Evolutionary conservation across 2,888 invertebrate genomes (phyloP).

Genomic region (Lutraria lutraria): DNA sequence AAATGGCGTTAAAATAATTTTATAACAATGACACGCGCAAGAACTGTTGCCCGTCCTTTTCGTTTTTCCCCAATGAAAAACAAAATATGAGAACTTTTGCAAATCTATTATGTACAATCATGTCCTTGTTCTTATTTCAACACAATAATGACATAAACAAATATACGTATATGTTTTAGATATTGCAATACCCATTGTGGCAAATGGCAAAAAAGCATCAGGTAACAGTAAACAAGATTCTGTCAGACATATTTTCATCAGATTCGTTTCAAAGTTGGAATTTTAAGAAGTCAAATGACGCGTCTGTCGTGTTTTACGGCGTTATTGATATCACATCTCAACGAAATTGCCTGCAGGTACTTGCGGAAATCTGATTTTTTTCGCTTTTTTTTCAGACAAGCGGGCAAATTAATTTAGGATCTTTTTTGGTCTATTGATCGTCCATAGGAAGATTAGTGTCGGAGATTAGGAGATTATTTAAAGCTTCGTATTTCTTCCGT

Average conservation of each 20-base stretch:
- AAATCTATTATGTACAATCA: too few relatives aligned
- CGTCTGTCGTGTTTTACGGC: conserved; percentile 2
- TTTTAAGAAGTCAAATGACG: background rate
- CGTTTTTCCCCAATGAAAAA: too few relatives aligned
- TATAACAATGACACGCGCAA: too few relatives aligned
- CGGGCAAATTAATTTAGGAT: background rate
- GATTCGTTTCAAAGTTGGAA: background rate
- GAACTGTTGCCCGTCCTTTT: too few relatives aligned
- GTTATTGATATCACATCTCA: conserved; percentile 1
- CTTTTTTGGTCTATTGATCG: background rate
- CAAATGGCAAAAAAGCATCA: background rate
- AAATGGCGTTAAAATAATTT: too few relatives aligned
- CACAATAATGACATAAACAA: too few relatives aligned
- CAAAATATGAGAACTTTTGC: too few relatives aligned
- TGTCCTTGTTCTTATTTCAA: too few relatives aligned
- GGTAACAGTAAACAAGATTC: background rate
- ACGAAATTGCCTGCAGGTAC: conserved; percentile 9
- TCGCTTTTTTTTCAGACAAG: background rate
- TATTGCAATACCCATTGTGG: background rate
- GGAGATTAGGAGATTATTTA: background rate
- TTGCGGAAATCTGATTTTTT: background rate
- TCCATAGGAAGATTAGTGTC: background rate
- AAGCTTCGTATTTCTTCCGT: background rate
- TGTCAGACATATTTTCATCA: background rate
- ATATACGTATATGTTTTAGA: too few relatives aligned